Conservation (phyloP, 2,888 invertebrate species). For the Proisotoma minuta region DNA sequence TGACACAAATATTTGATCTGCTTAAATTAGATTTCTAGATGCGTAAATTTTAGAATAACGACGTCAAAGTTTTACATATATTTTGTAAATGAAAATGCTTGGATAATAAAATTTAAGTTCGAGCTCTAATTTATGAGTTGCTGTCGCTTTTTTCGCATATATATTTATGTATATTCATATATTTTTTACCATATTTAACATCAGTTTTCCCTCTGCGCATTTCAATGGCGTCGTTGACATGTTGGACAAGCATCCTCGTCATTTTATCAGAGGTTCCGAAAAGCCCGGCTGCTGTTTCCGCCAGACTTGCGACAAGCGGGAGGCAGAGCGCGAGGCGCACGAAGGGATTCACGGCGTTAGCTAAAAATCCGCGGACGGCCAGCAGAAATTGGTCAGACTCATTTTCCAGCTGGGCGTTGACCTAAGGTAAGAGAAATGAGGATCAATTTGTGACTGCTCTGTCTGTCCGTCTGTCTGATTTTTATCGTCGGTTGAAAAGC, state of each 20-base stretch:
- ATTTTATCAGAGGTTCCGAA: constrained; percentile 49
- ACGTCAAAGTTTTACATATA: too few species aligned
- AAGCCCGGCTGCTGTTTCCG: constrained; percentile 45
- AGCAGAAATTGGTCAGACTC: constrained; percentile 51
- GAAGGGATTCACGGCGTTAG: constrained; percentile 48
- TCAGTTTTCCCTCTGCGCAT: constrained; percentile 37
- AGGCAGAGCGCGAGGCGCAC: constrained; percentile 48
- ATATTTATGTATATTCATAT: too few species aligned
- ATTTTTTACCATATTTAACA: not conserved
- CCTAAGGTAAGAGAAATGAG: constrained; percentile 15
- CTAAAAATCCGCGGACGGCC: constrained; percentile 48
- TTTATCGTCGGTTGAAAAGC: too few species aligned
- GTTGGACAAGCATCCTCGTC: constrained; percentile 48
- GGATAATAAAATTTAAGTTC: too few species aligned
- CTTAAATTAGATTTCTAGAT: too few species aligned
- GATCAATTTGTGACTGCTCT: too few species aligned
- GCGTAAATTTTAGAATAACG: too few species aligned
- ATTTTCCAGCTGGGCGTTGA: constrained; percentile 50
- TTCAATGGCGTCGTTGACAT: constrained; percentile 48
- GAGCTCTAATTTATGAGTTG: too few species aligned
- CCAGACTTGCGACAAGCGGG: constrained; percentile 45
- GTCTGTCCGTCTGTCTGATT: too few species aligned
- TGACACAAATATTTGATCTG: too few species aligned
- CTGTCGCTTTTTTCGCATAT: too few species aligned
- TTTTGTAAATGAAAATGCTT: too few species aligned